These are phyloP conservation scores for Plecturocebus donacophilus DNA, from an alignment of 2,113 vertebrate species.

Conservation along the genomic window DNA sequence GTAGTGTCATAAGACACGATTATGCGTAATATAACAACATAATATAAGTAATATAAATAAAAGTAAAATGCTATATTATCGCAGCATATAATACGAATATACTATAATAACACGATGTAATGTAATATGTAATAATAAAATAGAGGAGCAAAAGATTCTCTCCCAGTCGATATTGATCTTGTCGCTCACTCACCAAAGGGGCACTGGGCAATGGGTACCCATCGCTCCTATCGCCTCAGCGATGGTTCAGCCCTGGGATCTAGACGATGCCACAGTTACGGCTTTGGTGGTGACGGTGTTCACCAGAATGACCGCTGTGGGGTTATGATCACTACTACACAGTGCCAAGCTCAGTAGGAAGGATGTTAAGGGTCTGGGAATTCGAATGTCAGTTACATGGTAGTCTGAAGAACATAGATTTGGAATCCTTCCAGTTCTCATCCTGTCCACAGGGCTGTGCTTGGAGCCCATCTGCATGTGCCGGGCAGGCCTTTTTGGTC, in stretches of 20 bases:
- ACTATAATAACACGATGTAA: neutral
- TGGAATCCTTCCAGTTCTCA: neutral
- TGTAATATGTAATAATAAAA: neutral
- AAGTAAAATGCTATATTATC: neutral
- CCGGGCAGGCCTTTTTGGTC: neutral
- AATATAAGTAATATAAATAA: neutral
- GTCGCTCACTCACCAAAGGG: too few relatives aligned
- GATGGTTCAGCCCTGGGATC: fast-evolving
- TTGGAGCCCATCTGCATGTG: neutral
- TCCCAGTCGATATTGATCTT: neutral
- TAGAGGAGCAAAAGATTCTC: neutral
- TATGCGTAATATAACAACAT: too few relatives aligned
- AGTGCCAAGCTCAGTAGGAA: neutral
- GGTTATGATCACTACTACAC: fast-evolving
- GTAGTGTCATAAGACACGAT: neutral
- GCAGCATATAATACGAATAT: neutral
- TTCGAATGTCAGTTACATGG: neutral
- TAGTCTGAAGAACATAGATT: neutral
- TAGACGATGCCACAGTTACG: fast-evolving
- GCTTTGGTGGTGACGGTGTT: fast-evolving
- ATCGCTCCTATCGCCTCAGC: too few relatives aligned
- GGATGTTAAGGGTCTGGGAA: neutral
- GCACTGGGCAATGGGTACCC: neutral
- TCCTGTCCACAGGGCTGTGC: neutral
- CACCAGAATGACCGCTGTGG: neutral